phyloP scores from a whole-genome alignment of 2,888 invertebrate genomes.

The Pseudococcus viburni region DNA sequence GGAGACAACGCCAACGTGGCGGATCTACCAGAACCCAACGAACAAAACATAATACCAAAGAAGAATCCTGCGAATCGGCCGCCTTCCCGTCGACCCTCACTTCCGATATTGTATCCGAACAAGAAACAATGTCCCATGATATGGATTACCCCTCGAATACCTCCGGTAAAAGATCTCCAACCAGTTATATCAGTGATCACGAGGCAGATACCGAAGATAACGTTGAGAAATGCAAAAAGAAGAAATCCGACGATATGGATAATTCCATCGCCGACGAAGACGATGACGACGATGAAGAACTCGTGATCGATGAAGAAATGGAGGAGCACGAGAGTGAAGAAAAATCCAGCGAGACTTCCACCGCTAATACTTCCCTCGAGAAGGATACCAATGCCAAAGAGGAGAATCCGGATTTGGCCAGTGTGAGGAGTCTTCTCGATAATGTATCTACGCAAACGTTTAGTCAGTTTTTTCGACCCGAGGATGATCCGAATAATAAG shows the following conservation, averaged over 20 bases:
- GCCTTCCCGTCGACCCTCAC: not conserved
- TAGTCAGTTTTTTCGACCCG: constrained; percentile 76
- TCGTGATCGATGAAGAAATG: constrained; percentile 69
- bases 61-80: constrained; percentile 36
- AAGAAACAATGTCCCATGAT: constrained; percentile 47
- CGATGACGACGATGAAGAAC: constrained; percentile 74
- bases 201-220: constrained; percentile 54
- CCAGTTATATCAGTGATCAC: constrained; percentile 42
- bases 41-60: constrained; percentile 25
- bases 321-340: constrained; percentile 69
- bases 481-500: constrained; percentile 68
- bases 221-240: not conserved
- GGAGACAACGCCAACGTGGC: constrained; percentile 77
- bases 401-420: constrained; percentile 79
- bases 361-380: constrained; percentile 67
- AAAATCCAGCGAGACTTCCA: constrained; percentile 70
- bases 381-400: constrained; percentile 71
- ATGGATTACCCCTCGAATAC: constrained; percentile 55
- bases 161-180: constrained; percentile 39
- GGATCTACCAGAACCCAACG: constrained; percentile 67
- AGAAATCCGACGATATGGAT: constrained; percentile 74
- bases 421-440: constrained; percentile 82
- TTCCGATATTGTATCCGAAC: constrained; percentile 24
- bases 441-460: constrained; percentile 80
- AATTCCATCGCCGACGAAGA: constrained; percentile 80